phyloP scores from a whole-genome alignment of 2,888 invertebrate species.

The Caenorhabditis sp. region DNA sequence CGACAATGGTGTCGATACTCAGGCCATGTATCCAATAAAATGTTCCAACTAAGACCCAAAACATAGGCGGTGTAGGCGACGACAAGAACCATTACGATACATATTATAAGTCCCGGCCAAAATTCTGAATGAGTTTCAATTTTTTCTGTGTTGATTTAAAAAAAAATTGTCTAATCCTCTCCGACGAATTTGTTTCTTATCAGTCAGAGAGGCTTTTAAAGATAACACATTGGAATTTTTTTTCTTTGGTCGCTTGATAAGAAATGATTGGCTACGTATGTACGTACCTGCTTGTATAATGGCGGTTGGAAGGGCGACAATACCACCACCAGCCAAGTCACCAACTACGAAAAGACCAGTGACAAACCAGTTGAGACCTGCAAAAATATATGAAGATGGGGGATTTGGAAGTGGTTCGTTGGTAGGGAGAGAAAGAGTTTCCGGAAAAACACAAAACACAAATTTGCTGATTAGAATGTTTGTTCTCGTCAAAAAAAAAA shows the following conservation, averaged over 20 bases:
- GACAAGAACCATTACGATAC: constrained; percentile 53
- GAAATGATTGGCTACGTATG: background rate
- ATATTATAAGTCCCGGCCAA: constrained; percentile 48
- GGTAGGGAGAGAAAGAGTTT: too few relatives aligned
- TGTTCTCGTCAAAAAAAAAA: too few relatives aligned
- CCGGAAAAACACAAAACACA: background rate
- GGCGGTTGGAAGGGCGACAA: constrained; percentile 66
- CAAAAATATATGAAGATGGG: too few relatives aligned
- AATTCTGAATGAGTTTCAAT: constrained; percentile 36
- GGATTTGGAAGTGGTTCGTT: too few relatives aligned
- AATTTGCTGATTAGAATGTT: too few relatives aligned
- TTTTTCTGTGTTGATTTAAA: too few relatives aligned
- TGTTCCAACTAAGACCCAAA: constrained; percentile 61
- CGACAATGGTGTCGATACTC: constrained; percentile 59
- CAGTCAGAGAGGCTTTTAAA: too few relatives aligned
- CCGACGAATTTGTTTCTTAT: background rate
- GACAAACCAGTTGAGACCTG: constrained; percentile 62
- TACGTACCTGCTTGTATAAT: constrained; percentile 63
- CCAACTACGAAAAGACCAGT: constrained; percentile 67
- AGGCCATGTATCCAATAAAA: constrained; percentile 58
- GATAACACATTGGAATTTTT: background rate
- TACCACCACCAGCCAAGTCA: constrained; percentile 67
- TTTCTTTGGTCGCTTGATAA: background rate
- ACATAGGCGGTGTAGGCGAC: constrained; percentile 58
- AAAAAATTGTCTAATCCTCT: background rate